phyloP scores from a whole-genome alignment of 2,888 invertebrate genomes.

The Idaea dimidiata region DNA sequence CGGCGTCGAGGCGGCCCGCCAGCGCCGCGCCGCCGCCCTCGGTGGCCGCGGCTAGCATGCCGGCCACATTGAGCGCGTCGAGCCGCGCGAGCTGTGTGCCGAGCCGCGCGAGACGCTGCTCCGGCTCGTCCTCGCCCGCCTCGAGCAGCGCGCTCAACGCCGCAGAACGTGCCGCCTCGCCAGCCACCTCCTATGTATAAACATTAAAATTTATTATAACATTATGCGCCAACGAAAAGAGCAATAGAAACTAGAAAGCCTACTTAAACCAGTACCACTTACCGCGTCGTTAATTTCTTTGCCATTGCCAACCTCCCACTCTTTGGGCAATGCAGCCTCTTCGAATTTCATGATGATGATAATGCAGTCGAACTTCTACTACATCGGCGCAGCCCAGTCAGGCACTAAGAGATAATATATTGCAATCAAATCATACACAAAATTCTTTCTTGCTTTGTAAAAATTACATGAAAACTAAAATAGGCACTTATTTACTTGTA shows the following conservation, averaged over 20 bases:
- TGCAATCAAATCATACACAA: too few relatives aligned
- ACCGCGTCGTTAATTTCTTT: constrained; percentile 45
- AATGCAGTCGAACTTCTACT: too few relatives aligned
- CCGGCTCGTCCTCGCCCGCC: constrained; percentile 91
- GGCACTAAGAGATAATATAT: too few relatives aligned
- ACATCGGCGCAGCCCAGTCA: too few relatives aligned
- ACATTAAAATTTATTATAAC: too few relatives aligned
- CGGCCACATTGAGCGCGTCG: constrained; percentile 54
- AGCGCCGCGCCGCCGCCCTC: constrained; percentile 79
- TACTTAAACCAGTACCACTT: constrained; percentile 18
- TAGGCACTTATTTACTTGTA: too few relatives aligned
- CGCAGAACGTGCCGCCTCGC: constrained; percentile 90
- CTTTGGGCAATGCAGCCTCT: constrained; percentile 36
- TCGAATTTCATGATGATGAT: constrained; percentile 48
- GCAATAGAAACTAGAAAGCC: not conserved
- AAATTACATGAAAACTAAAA: too few relatives aligned
- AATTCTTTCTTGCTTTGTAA: too few relatives aligned
- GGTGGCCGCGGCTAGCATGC: constrained; percentile 70
- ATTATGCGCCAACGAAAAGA: too few relatives aligned
- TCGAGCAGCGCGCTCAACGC: constrained; percentile 85
- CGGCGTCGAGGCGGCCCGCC: constrained; percentile 39
- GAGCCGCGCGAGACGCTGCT: constrained; percentile 85
- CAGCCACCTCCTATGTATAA: constrained; percentile 83
- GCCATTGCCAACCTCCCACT: constrained; percentile 34
- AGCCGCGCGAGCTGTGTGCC: constrained; percentile 88